Percentiles rank a stretch among this genome's conserved stretches.
Conservation (phyloP, 1,140 invertebrate genomes). For the Drosophila obscura region DNA sequence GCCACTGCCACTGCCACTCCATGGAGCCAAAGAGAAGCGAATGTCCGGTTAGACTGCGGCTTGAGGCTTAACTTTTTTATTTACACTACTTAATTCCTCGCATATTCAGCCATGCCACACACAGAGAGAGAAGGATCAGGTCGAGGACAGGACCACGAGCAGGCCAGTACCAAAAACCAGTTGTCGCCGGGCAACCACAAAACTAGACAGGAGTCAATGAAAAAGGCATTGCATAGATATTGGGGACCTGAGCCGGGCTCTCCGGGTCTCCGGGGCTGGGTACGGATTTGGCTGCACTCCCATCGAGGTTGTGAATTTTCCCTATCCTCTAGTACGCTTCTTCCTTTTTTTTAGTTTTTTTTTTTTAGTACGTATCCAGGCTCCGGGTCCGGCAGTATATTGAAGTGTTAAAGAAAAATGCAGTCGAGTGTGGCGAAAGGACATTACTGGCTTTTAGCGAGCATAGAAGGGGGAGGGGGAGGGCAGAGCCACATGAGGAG, state of each 20-base stretch:
- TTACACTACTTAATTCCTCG: conserved; percentile 70
- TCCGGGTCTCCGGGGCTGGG: conserved; percentile 15
- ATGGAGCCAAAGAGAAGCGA: conserved; percentile 18
- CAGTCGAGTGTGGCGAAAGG: conserved; percentile 80
- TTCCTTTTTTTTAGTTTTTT: conserved; percentile 20
- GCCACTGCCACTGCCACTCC: too few species aligned
- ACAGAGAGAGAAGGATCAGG: conserved; percentile 5
- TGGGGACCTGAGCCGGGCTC: conserved; percentile 24
- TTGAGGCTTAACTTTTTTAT: conserved; percentile 63
- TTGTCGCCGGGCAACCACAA: conserved; percentile 72
- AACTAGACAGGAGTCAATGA: conserved; percentile 70
- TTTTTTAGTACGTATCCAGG: conserved; percentile 19
- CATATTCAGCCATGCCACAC: conserved; percentile 49
- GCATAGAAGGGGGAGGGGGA: conserved; percentile 21
- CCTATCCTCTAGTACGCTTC: conserved; percentile 37
- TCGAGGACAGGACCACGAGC: background rate
- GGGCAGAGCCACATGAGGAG: conserved; percentile 44
- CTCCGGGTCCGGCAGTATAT: conserved; percentile 60
- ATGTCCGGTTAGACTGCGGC: conserved; percentile 8
- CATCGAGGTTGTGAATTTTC: conserved; percentile 61
- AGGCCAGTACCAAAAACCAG: conserved; percentile 52
- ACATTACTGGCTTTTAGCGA: conserved; percentile 82
- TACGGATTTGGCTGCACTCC: conserved; percentile 67
- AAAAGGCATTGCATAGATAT: conserved; percentile 64
- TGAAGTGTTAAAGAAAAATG: conserved; percentile 82